Base-by-base conservation (phyloP, 2,113 vertebrate species). In the Ondatra zibethicus region DNA sequence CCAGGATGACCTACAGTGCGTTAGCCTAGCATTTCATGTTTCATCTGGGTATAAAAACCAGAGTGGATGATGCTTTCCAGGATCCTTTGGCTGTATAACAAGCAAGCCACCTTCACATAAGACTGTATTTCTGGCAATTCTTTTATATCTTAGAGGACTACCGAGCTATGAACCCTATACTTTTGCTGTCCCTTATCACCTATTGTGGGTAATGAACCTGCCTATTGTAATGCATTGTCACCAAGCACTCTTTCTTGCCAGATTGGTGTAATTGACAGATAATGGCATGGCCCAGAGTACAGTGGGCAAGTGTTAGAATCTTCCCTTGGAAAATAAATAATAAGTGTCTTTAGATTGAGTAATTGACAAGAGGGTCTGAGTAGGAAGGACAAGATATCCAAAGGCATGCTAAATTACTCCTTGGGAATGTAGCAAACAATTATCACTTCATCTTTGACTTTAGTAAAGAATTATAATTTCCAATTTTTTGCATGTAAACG, bases 391-490 rank as follows among this genome's bases (percentile, higher is more conserved):
- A 50, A 86, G 14, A 16, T 9, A 19, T 5, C 5, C 39, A 45
- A n/a, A 36, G 8, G 7, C 4, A 81, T 25, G 7, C 36, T 82
- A 45, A 27, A 5, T 61, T 42, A 55, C 23, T 75, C 12, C 23
- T 33, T 47, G 6, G 77, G 25, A 29, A 72, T 7, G 9, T 12
- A 63, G 1, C 81, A 13, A 63, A 3, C 45, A 78, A 82, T 11
- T 68, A 25, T 42, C 75, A 42, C 36, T 45, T 68, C 90, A 10
- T 50, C 7, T 93, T 92, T 82, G 21, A 55, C 25, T 63, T 31
- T 66, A 29, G 73, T 61, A 86, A 92, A 85, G 27, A 91, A 78
- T 61, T 89, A 19, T 89, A 96, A 88, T 94, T 84, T 73, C 33
- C 2, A 13, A 65, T 88, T 91, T 84, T 73, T 19, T 47, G 75